These are phyloP conservation scores for Pollenia amentaria DNA, from an alignment of 2,888 invertebrate species.

Conservation along the genomic window DNA sequence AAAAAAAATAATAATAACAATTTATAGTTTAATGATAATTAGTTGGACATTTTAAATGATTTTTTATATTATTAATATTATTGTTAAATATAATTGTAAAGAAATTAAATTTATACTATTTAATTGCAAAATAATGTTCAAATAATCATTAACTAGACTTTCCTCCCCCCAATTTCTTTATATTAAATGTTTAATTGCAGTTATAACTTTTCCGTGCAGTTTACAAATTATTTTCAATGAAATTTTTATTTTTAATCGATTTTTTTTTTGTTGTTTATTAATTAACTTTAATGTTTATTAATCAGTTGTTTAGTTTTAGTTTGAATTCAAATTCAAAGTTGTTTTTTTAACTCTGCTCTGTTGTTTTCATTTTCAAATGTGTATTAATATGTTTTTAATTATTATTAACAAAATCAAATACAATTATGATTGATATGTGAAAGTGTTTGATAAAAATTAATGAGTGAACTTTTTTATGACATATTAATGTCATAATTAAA, in stretches of 20 bases:
- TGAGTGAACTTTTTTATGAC: conserved; percentile 14
- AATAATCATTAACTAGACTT: background rate
- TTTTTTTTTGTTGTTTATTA: conserved; percentile 18
- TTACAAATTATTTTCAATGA: conserved; percentile 39
- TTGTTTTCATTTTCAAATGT: background rate
- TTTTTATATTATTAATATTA: conserved; percentile 4
- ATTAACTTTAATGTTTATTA: conserved; percentile 24
- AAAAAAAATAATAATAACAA: conserved; percentile 12
- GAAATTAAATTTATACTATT: conserved; percentile 31
- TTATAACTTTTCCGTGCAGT: conserved; percentile 22
- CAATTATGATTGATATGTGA: background rate
- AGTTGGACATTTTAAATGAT: conserved; percentile 10
- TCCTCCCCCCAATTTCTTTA: background rate
- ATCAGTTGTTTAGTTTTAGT: conserved; percentile 26
- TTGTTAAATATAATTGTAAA: conserved; percentile 4
- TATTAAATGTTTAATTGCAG: background rate
- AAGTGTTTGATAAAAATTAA: conserved; percentile 21
- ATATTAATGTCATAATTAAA: background rate
- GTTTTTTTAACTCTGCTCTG: background rate
- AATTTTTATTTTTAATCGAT: background rate
- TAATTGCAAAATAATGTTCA: background rate
- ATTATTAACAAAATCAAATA: conserved; percentile 19
- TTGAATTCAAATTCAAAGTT: conserved; percentile 5
- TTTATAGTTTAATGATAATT: conserved; percentile 36
- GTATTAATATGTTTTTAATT: conserved; percentile 50